These are phyloP conservation scores for Hexactinellida sp. DNA, from an alignment of 37 sponge, comb jelly and placozoan genomes.

Conservation along the genomic window DNA sequence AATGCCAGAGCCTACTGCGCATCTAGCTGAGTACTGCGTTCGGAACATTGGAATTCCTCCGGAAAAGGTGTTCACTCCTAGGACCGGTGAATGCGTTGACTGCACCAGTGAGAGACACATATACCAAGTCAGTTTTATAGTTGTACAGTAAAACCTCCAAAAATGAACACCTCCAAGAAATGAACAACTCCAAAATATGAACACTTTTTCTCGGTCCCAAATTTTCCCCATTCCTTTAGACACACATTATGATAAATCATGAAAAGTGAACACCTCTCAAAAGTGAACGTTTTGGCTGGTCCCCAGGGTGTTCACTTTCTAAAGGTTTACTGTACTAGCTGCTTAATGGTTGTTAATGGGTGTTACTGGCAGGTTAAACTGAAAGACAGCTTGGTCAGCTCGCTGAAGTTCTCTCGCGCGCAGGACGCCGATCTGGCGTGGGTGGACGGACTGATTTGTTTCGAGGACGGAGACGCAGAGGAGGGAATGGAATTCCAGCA, in stretches of 20 bases:
- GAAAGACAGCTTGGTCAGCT: slow-evolving; percentile 75
- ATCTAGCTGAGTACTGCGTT: slow-evolving; percentile 56
- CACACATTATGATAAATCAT: no score
- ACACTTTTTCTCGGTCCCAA: no score
- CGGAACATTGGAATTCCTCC: slow-evolving; percentile 37
- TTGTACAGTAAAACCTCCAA: background rate
- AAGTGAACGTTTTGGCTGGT: no score
- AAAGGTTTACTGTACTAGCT: no score
- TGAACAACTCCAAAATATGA: no score
- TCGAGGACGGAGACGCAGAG: slow-evolving; percentile 19
- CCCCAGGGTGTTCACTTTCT: no score
- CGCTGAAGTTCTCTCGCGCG: slow-evolving; percentile 63
- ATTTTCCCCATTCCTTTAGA: no score
- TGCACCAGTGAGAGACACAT: slow-evolving; percentile 79
- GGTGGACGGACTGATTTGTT: slow-evolving; percentile 64
- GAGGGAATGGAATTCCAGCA: background rate
- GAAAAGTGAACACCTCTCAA: no score
- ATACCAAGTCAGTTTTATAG: slow-evolving; percentile 48
- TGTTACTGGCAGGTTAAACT: slow-evolving; percentile 58
- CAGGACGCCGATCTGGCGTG: slow-evolving; percentile 88
- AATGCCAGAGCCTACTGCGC: slow-evolving; percentile 41
- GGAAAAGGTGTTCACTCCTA: slow-evolving; percentile 70
- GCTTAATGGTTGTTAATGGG: background rate
- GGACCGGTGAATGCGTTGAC: slow-evolving; percentile 75
- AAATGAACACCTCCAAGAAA: background rate